A percentile compares a stretch with the other conserved stretches of the same genome.
phyloP scores from a whole-genome alignment of 2,113 vertebrate species.

The Dipodomys ordii region DNA sequence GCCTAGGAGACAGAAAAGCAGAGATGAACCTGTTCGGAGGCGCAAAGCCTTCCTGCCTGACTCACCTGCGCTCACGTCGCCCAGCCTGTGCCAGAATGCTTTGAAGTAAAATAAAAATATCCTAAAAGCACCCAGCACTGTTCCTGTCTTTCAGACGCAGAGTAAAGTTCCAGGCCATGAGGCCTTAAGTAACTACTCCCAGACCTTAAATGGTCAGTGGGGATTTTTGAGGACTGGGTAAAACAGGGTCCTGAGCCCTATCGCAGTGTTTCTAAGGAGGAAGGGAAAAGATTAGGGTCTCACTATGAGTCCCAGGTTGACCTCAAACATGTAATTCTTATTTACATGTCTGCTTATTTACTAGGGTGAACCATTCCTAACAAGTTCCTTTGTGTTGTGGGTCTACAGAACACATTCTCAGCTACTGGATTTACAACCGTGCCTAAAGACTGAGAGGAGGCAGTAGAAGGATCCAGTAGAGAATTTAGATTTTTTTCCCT shows the following conservation, averaged over 20 bases:
- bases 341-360: too few species aligned
- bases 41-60: background rate
- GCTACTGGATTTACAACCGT: background rate
- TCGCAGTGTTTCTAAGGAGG: background rate
- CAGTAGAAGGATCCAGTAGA: background rate
- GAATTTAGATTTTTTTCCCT: background rate
- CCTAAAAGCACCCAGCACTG: background rate
- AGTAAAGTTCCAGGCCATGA: background rate
- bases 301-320: too few species aligned
- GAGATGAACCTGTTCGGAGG: too few species aligned
- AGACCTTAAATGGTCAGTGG: background rate
- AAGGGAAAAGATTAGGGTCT: too few species aligned
- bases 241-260: background rate
- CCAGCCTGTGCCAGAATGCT: background rate
- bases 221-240: too few species aligned
- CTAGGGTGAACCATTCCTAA: background rate
- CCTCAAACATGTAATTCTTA: too few species aligned
- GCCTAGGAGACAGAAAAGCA: rapidly evolving
- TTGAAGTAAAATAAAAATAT: background rate
- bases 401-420: background rate
- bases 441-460: background rate
- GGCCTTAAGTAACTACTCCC: background rate
- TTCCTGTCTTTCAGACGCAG: background rate
- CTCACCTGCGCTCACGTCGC: background rate
- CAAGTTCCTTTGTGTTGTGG: background rate